These are phyloP conservation scores for Falco columbarius DNA, from an alignment of 2,797 vertebrate species.

Conservation along the genomic window DNA sequence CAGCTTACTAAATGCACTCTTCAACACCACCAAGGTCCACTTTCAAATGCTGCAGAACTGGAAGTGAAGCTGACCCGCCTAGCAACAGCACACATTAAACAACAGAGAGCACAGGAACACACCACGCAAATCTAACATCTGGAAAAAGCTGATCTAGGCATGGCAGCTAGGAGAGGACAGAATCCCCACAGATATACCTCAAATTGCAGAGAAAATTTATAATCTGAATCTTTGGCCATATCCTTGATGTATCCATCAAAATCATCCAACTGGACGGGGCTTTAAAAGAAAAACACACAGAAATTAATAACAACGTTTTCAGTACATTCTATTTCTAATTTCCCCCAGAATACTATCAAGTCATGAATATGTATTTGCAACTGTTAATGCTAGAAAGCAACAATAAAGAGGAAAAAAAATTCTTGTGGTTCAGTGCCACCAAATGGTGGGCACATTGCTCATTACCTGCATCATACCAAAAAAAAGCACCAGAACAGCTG, in stretches of 20 bases:
- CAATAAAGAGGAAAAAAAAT: not conserved
- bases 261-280: constrained; percentile 93
- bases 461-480: fast-evolving
- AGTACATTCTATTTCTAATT: not conserved
- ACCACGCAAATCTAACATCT: fast-evolving
- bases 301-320: not conserved
- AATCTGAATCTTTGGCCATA: constrained; percentile 96
- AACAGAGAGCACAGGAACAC: not conserved
- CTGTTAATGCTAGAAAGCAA: not conserved
- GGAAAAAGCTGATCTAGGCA: not conserved
- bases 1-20: not conserved
- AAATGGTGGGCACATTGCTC: not conserved
- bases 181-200: constrained; percentile 80
- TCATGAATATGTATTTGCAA: not conserved
- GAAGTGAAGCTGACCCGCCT: not conserved
- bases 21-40: not conserved
- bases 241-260: constrained; percentile 95
- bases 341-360: not conserved
- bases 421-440: not conserved
- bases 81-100: not conserved
- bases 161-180: not conserved
- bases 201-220: constrained; percentile 97
- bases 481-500: not conserved
- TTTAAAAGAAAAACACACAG: constrained; percentile 55
- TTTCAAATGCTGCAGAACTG: not conserved